A percentile compares a stretch with the other conserved stretches of the same genome.
Evolutionary conservation across 2,888 invertebrate genomes (phyloP).

Genomic region (Eudemis profundana): DNA sequence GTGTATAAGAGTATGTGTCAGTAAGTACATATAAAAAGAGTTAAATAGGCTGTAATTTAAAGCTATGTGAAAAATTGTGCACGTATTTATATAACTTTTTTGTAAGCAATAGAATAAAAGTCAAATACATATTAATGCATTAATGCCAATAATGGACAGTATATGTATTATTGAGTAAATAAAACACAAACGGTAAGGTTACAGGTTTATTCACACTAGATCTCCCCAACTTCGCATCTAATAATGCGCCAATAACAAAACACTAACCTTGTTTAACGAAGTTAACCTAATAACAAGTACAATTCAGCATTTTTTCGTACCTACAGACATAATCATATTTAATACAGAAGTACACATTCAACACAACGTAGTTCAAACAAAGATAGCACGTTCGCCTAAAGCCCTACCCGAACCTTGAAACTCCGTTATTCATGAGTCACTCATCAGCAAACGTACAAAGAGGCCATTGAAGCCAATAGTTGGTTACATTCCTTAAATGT

Average conservation of each 20-base stretch:
- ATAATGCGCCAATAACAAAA: too few species aligned
- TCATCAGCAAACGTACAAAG: conserved; percentile 41
- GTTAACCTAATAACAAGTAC: conserved; percentile 9
- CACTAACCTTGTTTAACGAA: conserved; percentile 10
- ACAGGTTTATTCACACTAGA: too few species aligned
- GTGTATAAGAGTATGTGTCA: too few species aligned
- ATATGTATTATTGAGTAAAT: conserved; percentile 2
- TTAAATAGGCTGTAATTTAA: too few species aligned
- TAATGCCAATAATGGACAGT: too few species aligned
- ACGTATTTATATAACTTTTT: too few species aligned
- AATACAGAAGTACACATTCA: background rate
- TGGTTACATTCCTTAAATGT: conserved; percentile 37
- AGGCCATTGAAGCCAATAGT: conserved; percentile 34
- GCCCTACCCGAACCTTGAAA: conserved; percentile 44
- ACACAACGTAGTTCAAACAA: conserved; percentile 6
- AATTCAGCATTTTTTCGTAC: background rate
- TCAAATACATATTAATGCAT: background rate
- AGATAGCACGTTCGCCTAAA: conserved; percentile 28
- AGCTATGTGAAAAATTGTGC: too few species aligned
- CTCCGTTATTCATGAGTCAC: conserved; percentile 42
- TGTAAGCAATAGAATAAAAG: background rate
- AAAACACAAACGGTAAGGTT: too few species aligned
- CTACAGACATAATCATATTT: background rate
- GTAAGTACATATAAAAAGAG: too few species aligned
- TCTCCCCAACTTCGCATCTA: too few species aligned